Percentiles rank a stretch among this genome's conserved stretches.
Conservation (phyloP, 30 jellyfish, hydroid and myxozoan genomes). For the Nemopilema nomurai region DNA sequence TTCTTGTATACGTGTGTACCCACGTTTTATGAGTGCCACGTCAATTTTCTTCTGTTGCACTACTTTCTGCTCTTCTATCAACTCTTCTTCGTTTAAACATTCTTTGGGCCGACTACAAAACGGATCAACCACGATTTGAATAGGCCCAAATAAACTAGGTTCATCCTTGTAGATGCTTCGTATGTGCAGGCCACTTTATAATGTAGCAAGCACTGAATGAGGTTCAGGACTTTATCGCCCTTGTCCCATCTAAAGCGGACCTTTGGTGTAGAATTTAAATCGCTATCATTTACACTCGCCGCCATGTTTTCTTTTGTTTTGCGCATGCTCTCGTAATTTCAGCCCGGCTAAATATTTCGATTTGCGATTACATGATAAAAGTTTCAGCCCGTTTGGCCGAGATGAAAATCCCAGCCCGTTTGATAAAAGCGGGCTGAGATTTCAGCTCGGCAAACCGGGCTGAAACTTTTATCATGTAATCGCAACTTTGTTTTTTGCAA, state of each 20-base stretch:
- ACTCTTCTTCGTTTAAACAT: neutral
- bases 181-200: slow-evolving; percentile 11
- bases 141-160: slow-evolving; percentile 40
- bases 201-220: slow-evolving; percentile 20
- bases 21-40: slow-evolving; percentile 26
- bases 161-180: slow-evolving; percentile 43
- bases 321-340: no score
- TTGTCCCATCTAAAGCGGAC: no score
- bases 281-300: no score
- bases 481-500: slow-evolving; percentile 14
- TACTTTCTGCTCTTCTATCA: neutral
- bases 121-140: slow-evolving; percentile 31
- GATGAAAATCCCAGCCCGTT: no score
- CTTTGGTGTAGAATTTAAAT: no score
- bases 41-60: slow-evolving; percentile 25
- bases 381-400: slow-evolving; percentile 26
- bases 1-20: slow-evolving; percentile 13
- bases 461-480: slow-evolving; percentile 15
- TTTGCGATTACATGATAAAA: no score
- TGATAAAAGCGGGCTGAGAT: slow-evolving; percentile 35
- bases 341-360: no score
- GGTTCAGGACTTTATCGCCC: slow-evolving; percentile 37
- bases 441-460: slow-evolving; percentile 33
- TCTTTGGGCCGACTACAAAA: slow-evolving; percentile 19
- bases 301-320: no score